phyloP scores from a whole-genome alignment of 2,888 invertebrate genomes.

The Eumerus sabulonum region DNA sequence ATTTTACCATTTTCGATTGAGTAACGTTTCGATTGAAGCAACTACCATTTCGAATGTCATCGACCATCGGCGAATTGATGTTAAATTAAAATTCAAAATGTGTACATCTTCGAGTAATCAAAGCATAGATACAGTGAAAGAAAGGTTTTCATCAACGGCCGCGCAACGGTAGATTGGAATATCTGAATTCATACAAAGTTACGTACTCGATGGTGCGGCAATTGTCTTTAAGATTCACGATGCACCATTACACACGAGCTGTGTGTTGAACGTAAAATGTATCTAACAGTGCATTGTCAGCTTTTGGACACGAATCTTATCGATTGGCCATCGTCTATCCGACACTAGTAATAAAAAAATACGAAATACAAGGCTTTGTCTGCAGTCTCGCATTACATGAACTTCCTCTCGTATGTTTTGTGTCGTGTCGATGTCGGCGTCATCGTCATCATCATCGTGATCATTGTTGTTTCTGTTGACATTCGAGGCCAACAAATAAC shows the following conservation, averaged over 20 bases:
- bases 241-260: neutral
- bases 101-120: conserved; percentile 25
- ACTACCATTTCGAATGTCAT: conserved; percentile 49
- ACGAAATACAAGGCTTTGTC: conserved; percentile 20
- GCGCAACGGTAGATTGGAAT: neutral
- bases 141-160: conserved; percentile 12
- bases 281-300: conserved; percentile 29
- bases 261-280: conserved; percentile 8
- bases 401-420: conserved; percentile 51
- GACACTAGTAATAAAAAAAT: conserved; percentile 13
- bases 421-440: conserved; percentile 9
- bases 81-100: conserved; percentile 48
- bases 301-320: conserved; percentile 46
- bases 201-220: too few relatives aligned
- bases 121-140: conserved; percentile 4
- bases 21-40: conserved; percentile 29
- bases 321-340: conserved; percentile 38
- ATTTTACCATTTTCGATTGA: conserved; percentile 45
- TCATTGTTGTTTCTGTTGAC: conserved; percentile 30
- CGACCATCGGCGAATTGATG: conserved; percentile 32
- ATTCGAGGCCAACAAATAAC: conserved; percentile 53
- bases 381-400: conserved; percentile 44
- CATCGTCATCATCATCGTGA: neutral
- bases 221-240: conserved; percentile 16
- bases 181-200: too few relatives aligned